Evolutionary conservation across 2,797 vertebrate genomes (phyloP).

Genomic region (Chiloscyllium punctatum): DNA sequence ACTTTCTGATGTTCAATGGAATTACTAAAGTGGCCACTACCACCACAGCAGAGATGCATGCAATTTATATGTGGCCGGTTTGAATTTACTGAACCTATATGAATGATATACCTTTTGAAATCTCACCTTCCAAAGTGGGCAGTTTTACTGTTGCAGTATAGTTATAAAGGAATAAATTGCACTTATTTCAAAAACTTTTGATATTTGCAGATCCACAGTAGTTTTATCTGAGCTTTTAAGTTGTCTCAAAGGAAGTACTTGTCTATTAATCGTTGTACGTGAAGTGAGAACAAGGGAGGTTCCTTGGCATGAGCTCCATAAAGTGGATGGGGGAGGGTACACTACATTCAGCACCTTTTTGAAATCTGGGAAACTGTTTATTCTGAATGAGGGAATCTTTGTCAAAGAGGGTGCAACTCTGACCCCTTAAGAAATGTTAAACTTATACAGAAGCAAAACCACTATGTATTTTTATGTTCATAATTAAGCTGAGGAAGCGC

Average conservation of each 20-base stretch:
- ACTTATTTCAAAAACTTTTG: neutral
- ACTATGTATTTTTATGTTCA: neutral
- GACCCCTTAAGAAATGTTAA: constrained; percentile 28
- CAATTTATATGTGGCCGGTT: neutral
- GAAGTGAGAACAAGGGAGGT: constrained; percentile 44
- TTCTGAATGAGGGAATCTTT: constrained; percentile 21
- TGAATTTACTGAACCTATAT: constrained; percentile 3
- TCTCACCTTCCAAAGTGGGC: neutral
- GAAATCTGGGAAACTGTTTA: constrained; percentile 30
- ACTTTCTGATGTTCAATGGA: neutral
- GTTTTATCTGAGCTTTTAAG: constrained; percentile 40
- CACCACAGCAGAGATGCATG: neutral
- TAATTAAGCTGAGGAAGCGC: neutral
- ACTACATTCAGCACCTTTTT: neutral
- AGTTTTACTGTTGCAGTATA: neutral
- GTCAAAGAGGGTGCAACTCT: constrained; percentile 5
- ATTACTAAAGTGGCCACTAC: neutral
- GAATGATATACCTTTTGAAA: neutral
- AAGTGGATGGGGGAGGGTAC: constrained; percentile 36
- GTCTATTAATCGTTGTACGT: constrained; percentile 49
- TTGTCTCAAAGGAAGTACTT: constrained; percentile 50
- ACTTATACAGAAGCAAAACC: neutral
- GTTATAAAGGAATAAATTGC: neutral
- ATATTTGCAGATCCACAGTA: neutral
- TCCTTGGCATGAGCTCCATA: constrained; percentile 41